Base-by-base conservation (phyloP, 1,140 invertebrate genomes). In the Tetraneura akinire region DNA sequence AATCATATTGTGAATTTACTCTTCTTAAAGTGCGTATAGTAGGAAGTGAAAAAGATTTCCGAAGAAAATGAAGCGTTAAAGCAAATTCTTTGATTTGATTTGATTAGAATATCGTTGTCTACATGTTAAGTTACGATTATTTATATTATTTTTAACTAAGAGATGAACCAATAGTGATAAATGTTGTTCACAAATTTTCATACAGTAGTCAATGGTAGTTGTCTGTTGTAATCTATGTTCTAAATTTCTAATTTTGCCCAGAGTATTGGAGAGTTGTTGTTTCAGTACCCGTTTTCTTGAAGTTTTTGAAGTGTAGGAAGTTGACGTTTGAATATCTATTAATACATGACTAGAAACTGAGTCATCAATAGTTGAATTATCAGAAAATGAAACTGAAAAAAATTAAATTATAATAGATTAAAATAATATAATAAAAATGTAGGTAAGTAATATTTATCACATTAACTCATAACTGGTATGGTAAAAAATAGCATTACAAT, bases 131-230 rank as follows among this genome's bases (percentile, higher is more conserved):
- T 10, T 45, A 45, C 45, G 3, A 45, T 68, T 68, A 3, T 68
- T 68, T 68, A 68, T 23, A 23, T 68, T 68, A 68, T 68, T 68
- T 18, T 68, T 62, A 1, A 68, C 64, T 5, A 68, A 13, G 23
- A 68, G 42, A n/a, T 47, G 14, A n/a, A 68, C 21, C 45, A n/a
- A 47, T 21, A 37, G 64, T 0, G 64, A 68, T 68, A 68, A 68
- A 68, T 68, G 45, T 68, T 68, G 18, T 68, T 68, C 64, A 68
- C 64, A 68, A 13, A 68, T 68, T 23, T 68, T 21, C 37, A 68
- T 68, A 68, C 37, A 68, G 45, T 47, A 4, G 45, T 68, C n/a
- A 45, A 47, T 3, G 45, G 42, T 68, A 2, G 32, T 42, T n/a
- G 64, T 68, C 5, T 68, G 64, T 9, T 68, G 8, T 47, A 68